These are phyloP conservation scores for Tipula unca DNA, from an alignment of 2,888 invertebrate genomes.

Conservation along the genomic window DNA sequence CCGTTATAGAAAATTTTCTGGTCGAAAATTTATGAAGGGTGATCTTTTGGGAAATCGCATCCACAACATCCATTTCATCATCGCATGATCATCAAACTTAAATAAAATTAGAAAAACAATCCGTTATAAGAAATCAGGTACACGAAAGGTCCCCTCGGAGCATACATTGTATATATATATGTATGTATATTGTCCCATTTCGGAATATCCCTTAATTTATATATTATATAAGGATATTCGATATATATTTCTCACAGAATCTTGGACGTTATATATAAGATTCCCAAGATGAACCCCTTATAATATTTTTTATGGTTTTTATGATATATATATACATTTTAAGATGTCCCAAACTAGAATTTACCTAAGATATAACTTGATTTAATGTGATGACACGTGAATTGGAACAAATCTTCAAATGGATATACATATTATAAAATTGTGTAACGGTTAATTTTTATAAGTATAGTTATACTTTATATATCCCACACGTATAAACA, in stretches of 20 bases:
- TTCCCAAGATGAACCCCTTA: slow-evolving; percentile 14
- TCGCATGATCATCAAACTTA: background rate
- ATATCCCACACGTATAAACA: background rate
- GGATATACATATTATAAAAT: background rate
- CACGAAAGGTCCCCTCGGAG: background rate
- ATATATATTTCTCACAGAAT: background rate
- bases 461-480: background rate
- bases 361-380: background rate
- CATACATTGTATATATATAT: background rate
- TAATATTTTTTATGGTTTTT: background rate
- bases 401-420: background rate
- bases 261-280: background rate
- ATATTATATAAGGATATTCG: background rate
- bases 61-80: background rate
- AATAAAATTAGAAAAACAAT: background rate
- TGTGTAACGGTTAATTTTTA: background rate
- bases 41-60: background rate
- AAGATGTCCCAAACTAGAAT: background rate
- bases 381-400: background rate
- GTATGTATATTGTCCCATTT: background rate
- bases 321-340: background rate
- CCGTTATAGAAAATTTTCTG: background rate
- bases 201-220: background rate
- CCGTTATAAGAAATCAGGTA: background rate
- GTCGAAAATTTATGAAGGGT: background rate